Evolutionary conservation across 2,113 vertebrate species (phyloP).

Genomic region (Solea solea): DNA sequence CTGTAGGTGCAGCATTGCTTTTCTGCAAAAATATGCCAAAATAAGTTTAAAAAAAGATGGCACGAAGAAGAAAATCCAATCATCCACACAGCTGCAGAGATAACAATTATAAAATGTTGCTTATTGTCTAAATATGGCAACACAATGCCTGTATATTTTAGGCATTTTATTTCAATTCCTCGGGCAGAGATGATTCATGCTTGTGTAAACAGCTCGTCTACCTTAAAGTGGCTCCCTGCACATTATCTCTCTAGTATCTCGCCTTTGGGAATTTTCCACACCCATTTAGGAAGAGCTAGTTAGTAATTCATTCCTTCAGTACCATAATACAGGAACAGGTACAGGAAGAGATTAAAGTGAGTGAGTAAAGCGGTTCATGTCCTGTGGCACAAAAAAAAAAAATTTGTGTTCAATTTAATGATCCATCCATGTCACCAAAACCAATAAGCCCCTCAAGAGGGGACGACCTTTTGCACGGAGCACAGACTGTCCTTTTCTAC

Average conservation of each 20-base stretch:
- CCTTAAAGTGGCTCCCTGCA: constrained; percentile 36
- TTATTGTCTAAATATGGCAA: constrained; percentile 4
- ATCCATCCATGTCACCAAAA: background rate
- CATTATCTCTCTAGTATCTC: constrained; percentile 46
- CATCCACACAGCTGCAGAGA: background rate
- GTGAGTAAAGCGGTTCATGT: background rate
- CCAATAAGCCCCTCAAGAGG: background rate
- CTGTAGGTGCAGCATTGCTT: background rate
- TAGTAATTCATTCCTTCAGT: constrained; percentile 17
- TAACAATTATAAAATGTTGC: background rate
- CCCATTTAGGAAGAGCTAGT: constrained; percentile 36
- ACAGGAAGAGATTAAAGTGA: constrained; percentile 11
- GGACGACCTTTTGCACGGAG: background rate
- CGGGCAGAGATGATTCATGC: background rate
- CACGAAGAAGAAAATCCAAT: background rate
- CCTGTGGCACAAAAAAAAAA: background rate
- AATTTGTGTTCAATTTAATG: background rate
- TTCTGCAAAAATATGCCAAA: background rate
- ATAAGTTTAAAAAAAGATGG: background rate
- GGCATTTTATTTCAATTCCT: constrained; percentile 4
- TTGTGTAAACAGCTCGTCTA: constrained; percentile 31
- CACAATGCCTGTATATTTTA: constrained; percentile 5
- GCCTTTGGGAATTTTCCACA: constrained; percentile 25
- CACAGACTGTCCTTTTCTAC: background rate
- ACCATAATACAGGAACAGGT: constrained; percentile 10